These are phyloP conservation scores for Tetraodon nigroviridis DNA, from an alignment of 2,113 vertebrate species.

Conservation along the genomic window DNA sequence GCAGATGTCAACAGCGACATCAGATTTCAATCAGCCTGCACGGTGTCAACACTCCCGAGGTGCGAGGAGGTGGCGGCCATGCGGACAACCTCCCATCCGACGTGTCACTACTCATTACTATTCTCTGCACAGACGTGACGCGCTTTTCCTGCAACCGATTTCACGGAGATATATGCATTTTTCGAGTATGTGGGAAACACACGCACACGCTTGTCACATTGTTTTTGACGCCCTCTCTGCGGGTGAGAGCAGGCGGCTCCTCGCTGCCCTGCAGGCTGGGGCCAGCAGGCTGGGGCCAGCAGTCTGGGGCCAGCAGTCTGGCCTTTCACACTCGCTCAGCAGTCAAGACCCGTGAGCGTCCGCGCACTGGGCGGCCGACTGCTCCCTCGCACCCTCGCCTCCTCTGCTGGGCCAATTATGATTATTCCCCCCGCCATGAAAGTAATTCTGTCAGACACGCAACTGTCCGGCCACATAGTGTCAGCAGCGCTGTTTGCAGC, in stretches of 20 bases:
- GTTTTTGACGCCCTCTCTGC: constrained; percentile 55
- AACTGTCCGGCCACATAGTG: constrained; percentile 85
- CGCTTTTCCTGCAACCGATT: constrained; percentile 21
- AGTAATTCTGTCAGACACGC: constrained; percentile 87
- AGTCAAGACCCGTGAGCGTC: constrained; percentile 79
- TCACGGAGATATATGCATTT: no score
- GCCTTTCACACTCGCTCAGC: constrained; percentile 75
- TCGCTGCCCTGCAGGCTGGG: constrained; percentile 63
- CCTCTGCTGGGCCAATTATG: constrained; percentile 89
- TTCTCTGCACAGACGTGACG: constrained; percentile 22
- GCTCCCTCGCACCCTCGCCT: constrained; percentile 62
- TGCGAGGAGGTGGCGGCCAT: constrained; percentile 32
- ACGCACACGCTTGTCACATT: constrained; percentile 53
- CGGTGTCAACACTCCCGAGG: constrained; percentile 45
- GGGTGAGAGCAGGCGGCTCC: constrained; percentile 56
- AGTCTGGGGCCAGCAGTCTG: constrained; percentile 64
- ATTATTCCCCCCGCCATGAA: constrained; percentile 85
- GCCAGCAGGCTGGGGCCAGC: constrained; percentile 67
- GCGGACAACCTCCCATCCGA: constrained; percentile 12
- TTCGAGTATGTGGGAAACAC: constrained; percentile 1
- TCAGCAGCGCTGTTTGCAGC: constrained; percentile 72
- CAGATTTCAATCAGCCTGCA: constrained; percentile 58
- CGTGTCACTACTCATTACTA: background rate
- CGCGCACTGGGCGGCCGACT: constrained; percentile 60
- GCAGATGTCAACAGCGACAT: constrained; percentile 66